Evolutionary conservation across 37 sponge, comb jelly and placozoan species (phyloP).

Genomic region (Agelas oroides): DNA sequence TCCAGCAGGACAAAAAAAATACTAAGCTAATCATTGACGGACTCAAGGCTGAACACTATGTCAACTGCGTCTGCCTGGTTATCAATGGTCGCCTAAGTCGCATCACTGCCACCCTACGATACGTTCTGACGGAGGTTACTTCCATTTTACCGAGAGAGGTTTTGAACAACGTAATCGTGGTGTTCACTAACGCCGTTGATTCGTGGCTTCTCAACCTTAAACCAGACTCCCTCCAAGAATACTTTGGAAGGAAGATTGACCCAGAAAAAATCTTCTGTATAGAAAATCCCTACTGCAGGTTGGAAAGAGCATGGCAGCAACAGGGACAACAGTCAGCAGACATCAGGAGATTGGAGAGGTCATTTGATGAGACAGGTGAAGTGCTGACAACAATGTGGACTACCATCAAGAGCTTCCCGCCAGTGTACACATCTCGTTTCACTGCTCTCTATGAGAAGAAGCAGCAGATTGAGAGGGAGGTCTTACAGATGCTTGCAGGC

Average conservation of each 20-base stretch:
- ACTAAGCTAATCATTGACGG: conserved; percentile 25
- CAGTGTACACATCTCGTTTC: conserved; percentile 30
- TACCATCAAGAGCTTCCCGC: background rate
- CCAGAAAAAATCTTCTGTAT: conserved; percentile 12
- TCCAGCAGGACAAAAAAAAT: conserved; percentile 32
- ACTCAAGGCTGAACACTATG: conserved; percentile 12
- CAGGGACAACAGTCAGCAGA: background rate
- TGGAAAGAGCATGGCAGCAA: conserved; percentile 34
- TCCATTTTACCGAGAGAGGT: conserved; percentile 37
- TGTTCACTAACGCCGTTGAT: conserved; percentile 37
- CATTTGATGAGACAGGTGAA: conserved; percentile 8
- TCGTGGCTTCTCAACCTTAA: conserved; percentile 14
- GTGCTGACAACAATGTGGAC: background rate
- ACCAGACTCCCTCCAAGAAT: conserved; percentile 13
- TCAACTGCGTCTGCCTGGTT: conserved; percentile 51
- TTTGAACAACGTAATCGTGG: conserved; percentile 44
- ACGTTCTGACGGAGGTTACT: conserved; percentile 45
- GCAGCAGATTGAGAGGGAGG: conserved; percentile 22
- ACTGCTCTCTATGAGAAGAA: conserved; percentile 25
- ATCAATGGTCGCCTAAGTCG: conserved; percentile 43
- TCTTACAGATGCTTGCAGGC: background rate
- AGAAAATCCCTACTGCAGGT: conserved; percentile 65
- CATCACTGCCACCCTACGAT: conserved; percentile 11
- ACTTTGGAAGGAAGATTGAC: conserved; percentile 20
- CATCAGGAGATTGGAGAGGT: background rate